phyloP scores from a whole-genome alignment of 2,797 vertebrate genomes.

The Halcyon leucocephala region DNA sequence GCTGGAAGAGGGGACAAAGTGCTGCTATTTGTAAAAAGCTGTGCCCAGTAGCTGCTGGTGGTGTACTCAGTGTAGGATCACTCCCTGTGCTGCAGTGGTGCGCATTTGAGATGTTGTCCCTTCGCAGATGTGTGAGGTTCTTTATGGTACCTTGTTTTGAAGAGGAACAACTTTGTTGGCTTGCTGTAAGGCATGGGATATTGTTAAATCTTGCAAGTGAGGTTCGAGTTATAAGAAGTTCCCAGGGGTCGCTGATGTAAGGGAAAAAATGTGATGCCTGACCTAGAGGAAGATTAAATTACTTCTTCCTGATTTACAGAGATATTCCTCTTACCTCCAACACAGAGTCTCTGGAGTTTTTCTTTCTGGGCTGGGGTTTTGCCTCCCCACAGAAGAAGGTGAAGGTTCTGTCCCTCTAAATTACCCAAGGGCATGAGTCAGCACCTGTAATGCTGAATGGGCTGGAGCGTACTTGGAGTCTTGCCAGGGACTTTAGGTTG shows the following conservation, averaged over 20 bases:
- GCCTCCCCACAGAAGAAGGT: not conserved
- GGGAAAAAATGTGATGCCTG: not conserved
- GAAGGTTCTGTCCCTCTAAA: not conserved
- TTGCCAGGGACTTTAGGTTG: not conserved
- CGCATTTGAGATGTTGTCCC: not conserved
- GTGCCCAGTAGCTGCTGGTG: not conserved
- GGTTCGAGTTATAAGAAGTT: not conserved
- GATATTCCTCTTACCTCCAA: not conserved
- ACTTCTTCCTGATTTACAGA: not conserved
- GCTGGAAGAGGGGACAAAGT: not conserved
- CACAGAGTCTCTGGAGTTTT: not conserved
- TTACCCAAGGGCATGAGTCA: not conserved
- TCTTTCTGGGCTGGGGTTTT: not conserved
- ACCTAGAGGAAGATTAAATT: slow-evolving; percentile 2
- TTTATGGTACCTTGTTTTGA: not conserved
- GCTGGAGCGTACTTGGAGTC: not conserved
- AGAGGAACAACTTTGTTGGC: not conserved
- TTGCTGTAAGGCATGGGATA: not conserved
- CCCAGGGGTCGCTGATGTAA: slow-evolving; percentile 4
- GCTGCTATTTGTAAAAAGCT: not conserved
- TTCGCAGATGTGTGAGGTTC: not conserved
- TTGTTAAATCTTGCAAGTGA: not conserved
- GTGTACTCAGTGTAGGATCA: not conserved
- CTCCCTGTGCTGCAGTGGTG: not conserved
- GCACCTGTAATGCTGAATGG: not conserved